These are phyloP conservation scores for Crypturellus undulatus DNA, from an alignment of 2,113 vertebrate genomes.

Conservation along the genomic window DNA sequence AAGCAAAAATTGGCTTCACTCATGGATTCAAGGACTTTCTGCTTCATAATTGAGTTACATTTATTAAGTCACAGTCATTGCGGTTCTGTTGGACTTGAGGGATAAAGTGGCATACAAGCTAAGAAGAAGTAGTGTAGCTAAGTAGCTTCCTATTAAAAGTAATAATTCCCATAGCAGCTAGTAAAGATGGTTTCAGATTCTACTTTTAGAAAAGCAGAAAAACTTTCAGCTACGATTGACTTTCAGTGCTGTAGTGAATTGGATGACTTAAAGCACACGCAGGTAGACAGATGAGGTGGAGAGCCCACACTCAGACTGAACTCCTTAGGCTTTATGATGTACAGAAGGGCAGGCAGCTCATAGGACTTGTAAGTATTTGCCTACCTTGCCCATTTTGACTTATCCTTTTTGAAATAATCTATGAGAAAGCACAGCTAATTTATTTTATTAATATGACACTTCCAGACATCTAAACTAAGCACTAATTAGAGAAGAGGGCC, in stretches of 20 bases:
- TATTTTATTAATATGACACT: neutral
- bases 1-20: neutral
- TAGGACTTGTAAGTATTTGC: neutral
- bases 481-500: neutral
- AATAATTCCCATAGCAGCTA: neutral
- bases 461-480: neutral
- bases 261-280: slow-evolving; percentile 13
- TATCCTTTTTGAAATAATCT: neutral
- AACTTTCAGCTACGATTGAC: neutral
- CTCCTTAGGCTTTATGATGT: neutral
- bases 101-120: slow-evolving; percentile 6
- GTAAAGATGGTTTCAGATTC: neutral
- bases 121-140: neutral
- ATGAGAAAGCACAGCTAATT: neutral
- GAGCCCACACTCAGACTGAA: neutral
- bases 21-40: neutral
- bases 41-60: neutral
- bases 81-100: neutral
- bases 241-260: neutral
- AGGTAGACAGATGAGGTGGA: neutral
- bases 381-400: neutral
- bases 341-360: neutral
- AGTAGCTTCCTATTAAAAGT: slow-evolving; percentile 8
- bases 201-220: slow-evolving; percentile 36
- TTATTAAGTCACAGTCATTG: neutral